These are phyloP conservation scores for Lasiommata megera DNA, from an alignment of 2,888 invertebrate species.

Conservation along the genomic window DNA sequence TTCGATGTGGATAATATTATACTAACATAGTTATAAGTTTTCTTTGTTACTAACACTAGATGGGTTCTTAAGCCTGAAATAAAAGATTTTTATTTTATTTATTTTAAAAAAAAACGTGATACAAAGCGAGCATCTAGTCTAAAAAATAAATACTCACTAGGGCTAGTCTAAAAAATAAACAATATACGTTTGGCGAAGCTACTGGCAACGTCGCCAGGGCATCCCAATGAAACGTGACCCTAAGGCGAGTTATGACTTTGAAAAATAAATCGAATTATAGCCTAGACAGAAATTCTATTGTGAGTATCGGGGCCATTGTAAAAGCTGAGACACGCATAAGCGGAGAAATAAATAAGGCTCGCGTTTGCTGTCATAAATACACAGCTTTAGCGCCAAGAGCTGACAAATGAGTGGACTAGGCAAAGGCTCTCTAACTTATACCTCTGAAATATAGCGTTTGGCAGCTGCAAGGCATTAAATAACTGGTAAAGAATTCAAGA, in stretches of 20 bases:
- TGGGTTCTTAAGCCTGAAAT: too few species aligned
- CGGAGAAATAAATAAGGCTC: constrained; percentile 41
- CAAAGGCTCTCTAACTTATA: neutral
- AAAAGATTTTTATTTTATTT: too few species aligned
- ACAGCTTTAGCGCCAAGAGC: constrained; percentile 21
- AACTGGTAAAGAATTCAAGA: too few species aligned
- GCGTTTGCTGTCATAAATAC: constrained; percentile 23
- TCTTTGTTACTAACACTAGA: too few species aligned
- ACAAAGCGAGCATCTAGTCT: too few species aligned
- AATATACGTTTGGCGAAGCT: neutral
- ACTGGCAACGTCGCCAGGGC: neutral
- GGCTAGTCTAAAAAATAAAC: too few species aligned
- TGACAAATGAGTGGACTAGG: constrained; percentile 22
- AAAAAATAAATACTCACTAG: too few species aligned
- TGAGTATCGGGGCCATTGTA: constrained; percentile 36
- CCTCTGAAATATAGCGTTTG: constrained; percentile 1
- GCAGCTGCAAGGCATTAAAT: neutral
- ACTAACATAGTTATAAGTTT: too few species aligned
- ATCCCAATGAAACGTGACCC: neutral
- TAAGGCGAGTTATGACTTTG: constrained; percentile 40
- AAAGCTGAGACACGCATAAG: constrained; percentile 41
- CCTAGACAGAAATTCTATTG: constrained; percentile 43
- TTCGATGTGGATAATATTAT: too few species aligned
- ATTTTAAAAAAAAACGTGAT: too few species aligned
- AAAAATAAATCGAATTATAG: constrained; percentile 51